Base-by-base conservation (phyloP, 2,888 invertebrate genomes). In the Lomographa bimaculata region DNA sequence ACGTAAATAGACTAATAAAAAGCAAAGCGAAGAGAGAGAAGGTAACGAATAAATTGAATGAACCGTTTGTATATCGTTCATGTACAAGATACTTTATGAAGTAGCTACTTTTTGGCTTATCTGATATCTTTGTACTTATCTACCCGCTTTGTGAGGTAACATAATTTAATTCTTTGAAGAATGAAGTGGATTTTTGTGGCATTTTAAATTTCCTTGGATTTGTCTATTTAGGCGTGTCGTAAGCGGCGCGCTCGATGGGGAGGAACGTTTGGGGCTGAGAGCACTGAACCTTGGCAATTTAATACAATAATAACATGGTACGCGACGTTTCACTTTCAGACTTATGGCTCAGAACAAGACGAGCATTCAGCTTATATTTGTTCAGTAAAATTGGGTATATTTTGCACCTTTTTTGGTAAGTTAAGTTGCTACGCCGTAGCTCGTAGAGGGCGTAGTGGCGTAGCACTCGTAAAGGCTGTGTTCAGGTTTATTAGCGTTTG, bases 181-280 rank as follows among this genome's bases (percentile, higher is more conserved):
- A 64, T 54, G 51, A 64, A 66, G 62, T 63, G 60, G 64, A 64
- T 65, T 67, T 68, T 55, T 50, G 58, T 56, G 46, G 63, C 61
- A 60, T 63, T 70, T 71, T 59, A 63, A 68, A 68, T 64, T 67
- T 49, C 46, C 38, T 46, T 54, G 57, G 64, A 69, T 71, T 72
- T 69, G 63, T 64, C 60, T 70, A 66, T 71, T 73, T 70, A 65
- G 48, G 61, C 62, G 59, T 63, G 60, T 52, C 47, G 60, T 64
- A 65, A 68, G 64, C 60, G 53, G 57, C 51, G 54, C 41, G 41
- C 32, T 21, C 30, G 12, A 32, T 34, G 39, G 29, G 38, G 29
- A 42, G 50, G 48, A n/a, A 30, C 14, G 32, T 9, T 32, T 10
- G 37, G 42, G 42, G 28, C 24, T 19, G 26, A 25, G 48, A 34